Evolutionary conservation across 2,113 vertebrate species (phyloP).

Genomic region (Stegastes partitus): DNA sequence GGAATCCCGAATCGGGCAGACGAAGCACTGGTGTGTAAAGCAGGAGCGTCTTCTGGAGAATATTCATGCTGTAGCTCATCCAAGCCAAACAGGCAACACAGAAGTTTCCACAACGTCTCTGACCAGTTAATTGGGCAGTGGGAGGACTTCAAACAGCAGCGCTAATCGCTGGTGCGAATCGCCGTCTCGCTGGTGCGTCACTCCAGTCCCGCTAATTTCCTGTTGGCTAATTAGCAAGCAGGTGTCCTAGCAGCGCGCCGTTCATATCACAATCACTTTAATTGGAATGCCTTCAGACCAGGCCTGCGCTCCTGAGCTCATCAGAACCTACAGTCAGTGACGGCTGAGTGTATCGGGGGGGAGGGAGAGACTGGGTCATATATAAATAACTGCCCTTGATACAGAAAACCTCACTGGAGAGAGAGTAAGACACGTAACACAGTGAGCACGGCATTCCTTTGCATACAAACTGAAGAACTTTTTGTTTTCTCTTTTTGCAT

Average conservation of each 20-base stretch:
- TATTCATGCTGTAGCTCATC: constrained; percentile 2
- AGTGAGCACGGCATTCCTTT: background rate
- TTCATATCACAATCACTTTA: constrained; percentile 58
- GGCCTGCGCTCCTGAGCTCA: constrained; percentile 34
- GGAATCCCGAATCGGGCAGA: background rate
- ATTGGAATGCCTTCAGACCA: constrained; percentile 61
- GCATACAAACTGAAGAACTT: background rate
- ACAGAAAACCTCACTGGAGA: constrained; percentile 44
- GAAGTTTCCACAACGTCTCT: constrained; percentile 35
- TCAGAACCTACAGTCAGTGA: constrained; percentile 43
- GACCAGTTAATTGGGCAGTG: constrained; percentile 56
- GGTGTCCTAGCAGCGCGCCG: constrained; percentile 42
- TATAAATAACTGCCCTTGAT: constrained; percentile 79
- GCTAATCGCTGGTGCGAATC: constrained; percentile 58
- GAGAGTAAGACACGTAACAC: background rate
- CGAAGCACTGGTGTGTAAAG: background rate
- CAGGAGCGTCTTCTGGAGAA: background rate
- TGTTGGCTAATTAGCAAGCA: constrained; percentile 69
- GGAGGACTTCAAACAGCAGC: constrained; percentile 55
- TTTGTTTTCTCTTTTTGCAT: background rate
- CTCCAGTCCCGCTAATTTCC: constrained; percentile 55
- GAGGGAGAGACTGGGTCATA: constrained; percentile 12
- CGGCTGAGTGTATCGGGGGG: constrained; percentile 19
- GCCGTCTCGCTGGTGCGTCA: constrained; percentile 50
- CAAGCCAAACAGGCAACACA: constrained; percentile 27